Conservation (phyloP, 2,888 invertebrate genomes). For the Eurytoma californica region DNA sequence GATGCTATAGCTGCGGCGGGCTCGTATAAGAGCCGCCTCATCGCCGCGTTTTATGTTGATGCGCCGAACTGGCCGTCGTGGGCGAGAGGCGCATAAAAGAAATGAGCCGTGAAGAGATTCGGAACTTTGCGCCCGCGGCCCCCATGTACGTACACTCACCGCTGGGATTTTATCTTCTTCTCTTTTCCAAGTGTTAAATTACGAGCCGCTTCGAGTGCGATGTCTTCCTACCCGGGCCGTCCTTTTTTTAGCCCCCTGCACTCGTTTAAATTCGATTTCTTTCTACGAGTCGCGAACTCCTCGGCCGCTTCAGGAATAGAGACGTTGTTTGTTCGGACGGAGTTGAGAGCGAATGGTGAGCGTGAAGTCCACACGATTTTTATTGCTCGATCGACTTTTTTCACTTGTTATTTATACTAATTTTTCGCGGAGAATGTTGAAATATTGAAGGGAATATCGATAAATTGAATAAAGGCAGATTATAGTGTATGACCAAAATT, state of each 20-base stretch:
- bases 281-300: not conserved
- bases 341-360: too few relatives aligned
- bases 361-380: too few relatives aligned
- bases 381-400: too few relatives aligned
- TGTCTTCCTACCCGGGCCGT: not conserved
- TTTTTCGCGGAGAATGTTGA: too few relatives aligned
- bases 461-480: too few relatives aligned
- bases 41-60: slow-evolving; percentile 3
- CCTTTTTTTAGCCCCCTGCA: slow-evolving; percentile 3
- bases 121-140: slow-evolving; percentile 23
- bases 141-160: not conserved
- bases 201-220: slow-evolving; percentile 10
- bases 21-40: slow-evolving; percentile 56
- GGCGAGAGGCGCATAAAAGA: slow-evolving; percentile 42
- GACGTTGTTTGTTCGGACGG: too few relatives aligned
- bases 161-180: not conserved
- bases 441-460: too few relatives aligned
- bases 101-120: slow-evolving; percentile 54
- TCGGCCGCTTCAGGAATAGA: too few relatives aligned
- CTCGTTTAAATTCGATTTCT: slow-evolving; percentile 21
- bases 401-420: not conserved
- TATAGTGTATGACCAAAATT: too few relatives aligned
- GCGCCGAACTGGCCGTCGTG: slow-evolving; percentile 5
- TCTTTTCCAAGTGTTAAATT: slow-evolving; percentile 31
- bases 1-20: not conserved